These are phyloP conservation scores for Spatulosminthurus flaviceps DNA, from an alignment of 2,888 invertebrate genomes.

Conservation along the genomic window DNA sequence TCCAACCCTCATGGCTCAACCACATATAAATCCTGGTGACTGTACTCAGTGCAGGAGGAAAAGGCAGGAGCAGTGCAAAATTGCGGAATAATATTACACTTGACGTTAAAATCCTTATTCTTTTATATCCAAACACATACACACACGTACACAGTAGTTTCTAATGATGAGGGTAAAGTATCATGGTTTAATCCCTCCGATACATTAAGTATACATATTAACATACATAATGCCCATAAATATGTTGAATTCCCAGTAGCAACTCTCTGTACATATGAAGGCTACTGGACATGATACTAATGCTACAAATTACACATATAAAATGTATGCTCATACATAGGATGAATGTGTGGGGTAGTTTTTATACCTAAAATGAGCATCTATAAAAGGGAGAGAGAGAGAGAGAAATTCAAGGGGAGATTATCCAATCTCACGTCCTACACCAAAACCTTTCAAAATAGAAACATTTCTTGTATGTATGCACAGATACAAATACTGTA, in stretches of 20 bases:
- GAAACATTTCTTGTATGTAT: no score
- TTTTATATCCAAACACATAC: background rate
- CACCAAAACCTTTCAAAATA: no score
- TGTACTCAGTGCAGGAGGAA: slow-evolving; percentile 32
- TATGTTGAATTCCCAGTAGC: background rate
- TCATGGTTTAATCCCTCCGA: background rate
- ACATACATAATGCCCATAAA: background rate
- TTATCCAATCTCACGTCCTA: no score
- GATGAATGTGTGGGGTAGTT: no score
- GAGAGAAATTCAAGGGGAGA: no score
- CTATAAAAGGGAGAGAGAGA: no score
- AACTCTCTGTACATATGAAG: background rate
- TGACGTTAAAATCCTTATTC: slow-evolving; percentile 23
- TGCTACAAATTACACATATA: no score
- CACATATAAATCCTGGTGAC: slow-evolving; percentile 22
- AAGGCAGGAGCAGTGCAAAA: slow-evolving; percentile 40
- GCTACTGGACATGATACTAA: background rate
- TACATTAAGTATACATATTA: background rate
- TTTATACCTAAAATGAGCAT: no score
- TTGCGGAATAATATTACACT: slow-evolving; percentile 31
- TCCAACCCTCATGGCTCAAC: slow-evolving; percentile 11
- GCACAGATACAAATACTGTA: no score
- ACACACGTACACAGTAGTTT: background rate
- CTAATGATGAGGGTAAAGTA: slow-evolving; percentile 9
- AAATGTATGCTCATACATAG: background rate